phyloP scores from a whole-genome alignment of 2,113 vertebrate genomes.

The Origma solitaria region DNA sequence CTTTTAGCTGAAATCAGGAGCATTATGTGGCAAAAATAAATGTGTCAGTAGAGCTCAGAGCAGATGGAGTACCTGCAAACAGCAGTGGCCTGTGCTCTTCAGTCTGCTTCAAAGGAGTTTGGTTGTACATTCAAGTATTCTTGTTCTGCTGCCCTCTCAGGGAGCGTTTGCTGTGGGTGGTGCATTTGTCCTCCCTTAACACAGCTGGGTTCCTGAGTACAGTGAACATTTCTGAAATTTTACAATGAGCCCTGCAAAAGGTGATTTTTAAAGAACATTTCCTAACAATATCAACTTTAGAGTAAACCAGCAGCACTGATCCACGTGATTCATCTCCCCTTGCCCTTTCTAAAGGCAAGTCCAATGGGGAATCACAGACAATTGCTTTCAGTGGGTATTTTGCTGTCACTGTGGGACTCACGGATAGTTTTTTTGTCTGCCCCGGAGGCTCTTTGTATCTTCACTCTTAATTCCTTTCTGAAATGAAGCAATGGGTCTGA shows the following conservation, averaged over 20 bases:
- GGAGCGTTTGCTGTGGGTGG: not conserved
- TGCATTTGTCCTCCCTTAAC: not conserved
- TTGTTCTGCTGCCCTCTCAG: not conserved
- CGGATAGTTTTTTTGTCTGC: not conserved
- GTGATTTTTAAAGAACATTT: not conserved
- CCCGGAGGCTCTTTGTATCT: not conserved
- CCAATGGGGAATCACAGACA: not conserved
- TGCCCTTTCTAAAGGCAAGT: not conserved
- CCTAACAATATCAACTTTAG: not conserved
- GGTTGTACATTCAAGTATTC: not conserved
- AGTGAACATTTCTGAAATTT: not conserved
- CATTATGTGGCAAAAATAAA: not conserved
- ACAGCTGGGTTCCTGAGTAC: not conserved
- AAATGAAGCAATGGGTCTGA: not conserved
- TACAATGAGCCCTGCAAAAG: not conserved
- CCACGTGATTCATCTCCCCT: accelerated
- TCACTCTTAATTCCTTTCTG: not conserved
- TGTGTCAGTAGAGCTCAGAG: not conserved
- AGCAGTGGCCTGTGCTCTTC: accelerated
- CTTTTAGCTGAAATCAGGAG: not conserved
- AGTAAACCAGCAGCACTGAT: not conserved
- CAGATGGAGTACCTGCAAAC: not conserved
- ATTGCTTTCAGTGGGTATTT: not conserved
- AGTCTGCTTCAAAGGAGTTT: not conserved
- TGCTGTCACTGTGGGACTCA: not conserved